Evolutionary conservation across 1,140 invertebrate species (phyloP), one percentile per base, ranked within the genome.

Genomic region (Gryon sp.): DNA sequence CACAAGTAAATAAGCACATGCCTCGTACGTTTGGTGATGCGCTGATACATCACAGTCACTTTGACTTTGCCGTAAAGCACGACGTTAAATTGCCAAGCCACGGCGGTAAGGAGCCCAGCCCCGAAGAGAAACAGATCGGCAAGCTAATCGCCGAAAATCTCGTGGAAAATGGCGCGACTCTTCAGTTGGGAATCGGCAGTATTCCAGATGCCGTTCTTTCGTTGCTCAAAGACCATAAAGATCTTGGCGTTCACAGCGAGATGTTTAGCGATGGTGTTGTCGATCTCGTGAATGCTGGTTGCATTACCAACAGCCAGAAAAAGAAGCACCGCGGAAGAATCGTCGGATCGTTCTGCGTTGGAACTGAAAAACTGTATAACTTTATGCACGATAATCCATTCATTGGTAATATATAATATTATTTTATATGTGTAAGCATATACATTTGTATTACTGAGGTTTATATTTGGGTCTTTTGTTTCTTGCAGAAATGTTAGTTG

Each of bases 181-280:
- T 99, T 55, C 97, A 98, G 88, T 94, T 98, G 93, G 96, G 96
- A 78, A 98, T 98, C 83, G 97, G 97, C 19, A 96, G 92, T 75
- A 97, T 99, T 81, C 97, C 97, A 0, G 96, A 99, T 87, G 96
- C 96, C 4, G 96, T 98, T 4, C 87, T 98, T 0, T 90, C 92
- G 0, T 90, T 91, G 0, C 87, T 98, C 8, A 92, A 90, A 32
- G 90, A 93, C 76, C 97, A 99, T 87, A 97, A 97, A 82, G 95
- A 99, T 87, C 90, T 98, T 0, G 97, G 97, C 0, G 93, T 99
- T 41, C 97, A 98, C 84, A 97, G 97, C 2, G 97, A 99, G 89
- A 98, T 99, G 97, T 98, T 98, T 88, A 94, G 94, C 73, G 95
- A 96, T 72, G 97, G 97, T 0, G 94, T 98, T 5, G 93, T 98